Evolutionary conservation across 1,140 invertebrate genomes (phyloP), one percentile per base, ranked within the genome.

Genomic region (Lithobius niger): DNA sequence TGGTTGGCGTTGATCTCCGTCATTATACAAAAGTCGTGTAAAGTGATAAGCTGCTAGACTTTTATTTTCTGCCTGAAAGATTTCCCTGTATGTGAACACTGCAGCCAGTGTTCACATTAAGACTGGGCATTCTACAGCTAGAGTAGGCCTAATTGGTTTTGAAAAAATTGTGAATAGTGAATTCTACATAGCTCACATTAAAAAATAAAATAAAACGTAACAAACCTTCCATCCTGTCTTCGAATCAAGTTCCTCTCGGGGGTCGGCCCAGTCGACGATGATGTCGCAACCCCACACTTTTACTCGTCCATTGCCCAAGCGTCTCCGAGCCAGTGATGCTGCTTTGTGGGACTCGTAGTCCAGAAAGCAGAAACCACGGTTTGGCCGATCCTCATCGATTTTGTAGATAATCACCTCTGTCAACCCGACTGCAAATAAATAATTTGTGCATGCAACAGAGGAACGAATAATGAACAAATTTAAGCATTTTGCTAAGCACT

Each of bases 251-350:
- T 98, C 95, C 69, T 98, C 95, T 74, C 97, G 93, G 55, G 94
- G 95, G 77, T 99, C 96, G 49, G 96, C 96, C 96, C 96, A 99
- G 72, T 99, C 96, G 60, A 98, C 94, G 73, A 97, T 96, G 66
- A 99, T 93, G 79, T 98, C 94, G 82, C 91, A 97, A 71, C 90
- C 88, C 93, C 94, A 98, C 61, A 93, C 86, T 78, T 93, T 93
- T 73, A 91, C 87, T 66, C 89, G 79, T 62, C 88, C 88, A 58
- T 88, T 92, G 59, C 87, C 84, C 60, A 99, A 78, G 68, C 92
- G 82, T 69, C 94, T 79, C 75, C 97, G 97, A 55, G 95, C 95
- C 73, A 97, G 79, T 36, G 94, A 97, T 62, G 96, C 96, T 62
- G 91, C 83, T 79, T 98, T 99, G 74, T 99, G 96, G 69, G 91